phyloP scores from a whole-genome alignment of 2,113 vertebrate species.

The Martes martes region DNA sequence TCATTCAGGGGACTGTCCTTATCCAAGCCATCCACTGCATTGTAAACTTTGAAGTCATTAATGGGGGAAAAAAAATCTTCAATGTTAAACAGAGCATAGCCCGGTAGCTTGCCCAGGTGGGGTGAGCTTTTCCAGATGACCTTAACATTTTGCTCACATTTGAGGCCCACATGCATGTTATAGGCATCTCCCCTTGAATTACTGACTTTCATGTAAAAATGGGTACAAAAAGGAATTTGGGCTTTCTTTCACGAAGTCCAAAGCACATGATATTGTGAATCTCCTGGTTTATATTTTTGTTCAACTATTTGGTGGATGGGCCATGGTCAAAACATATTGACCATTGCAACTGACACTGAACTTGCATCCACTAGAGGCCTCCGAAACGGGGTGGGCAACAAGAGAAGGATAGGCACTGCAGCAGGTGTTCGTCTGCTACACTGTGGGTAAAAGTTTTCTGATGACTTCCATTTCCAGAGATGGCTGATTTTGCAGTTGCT shows the following conservation, averaged over 20 bases:
- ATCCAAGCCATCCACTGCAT: background rate
- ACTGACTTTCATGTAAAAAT: background rate
- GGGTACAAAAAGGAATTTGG: background rate
- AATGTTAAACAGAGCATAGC: background rate
- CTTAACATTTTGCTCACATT: background rate
- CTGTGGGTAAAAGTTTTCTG: background rate
- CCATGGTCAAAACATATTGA: background rate
- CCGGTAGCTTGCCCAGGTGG: background rate
- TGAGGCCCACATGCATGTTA: background rate
- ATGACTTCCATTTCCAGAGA: background rate
- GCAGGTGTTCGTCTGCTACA: background rate
- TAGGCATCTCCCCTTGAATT: background rate
- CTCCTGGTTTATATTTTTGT: background rate
- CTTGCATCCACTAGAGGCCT: background rate
- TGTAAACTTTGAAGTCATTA: background rate
- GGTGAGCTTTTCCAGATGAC: background rate
- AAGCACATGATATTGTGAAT: background rate
- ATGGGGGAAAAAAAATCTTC: background rate
- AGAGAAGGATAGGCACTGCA: background rate
- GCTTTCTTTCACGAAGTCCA: background rate
- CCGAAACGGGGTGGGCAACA: background rate
- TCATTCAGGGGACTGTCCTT: background rate
- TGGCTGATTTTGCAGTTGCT: background rate
- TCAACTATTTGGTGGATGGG: background rate
- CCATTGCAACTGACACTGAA: background rate